Base-by-base conservation (phyloP, 2,113 vertebrate genomes). In the Gobiocypris rarus region DNA sequence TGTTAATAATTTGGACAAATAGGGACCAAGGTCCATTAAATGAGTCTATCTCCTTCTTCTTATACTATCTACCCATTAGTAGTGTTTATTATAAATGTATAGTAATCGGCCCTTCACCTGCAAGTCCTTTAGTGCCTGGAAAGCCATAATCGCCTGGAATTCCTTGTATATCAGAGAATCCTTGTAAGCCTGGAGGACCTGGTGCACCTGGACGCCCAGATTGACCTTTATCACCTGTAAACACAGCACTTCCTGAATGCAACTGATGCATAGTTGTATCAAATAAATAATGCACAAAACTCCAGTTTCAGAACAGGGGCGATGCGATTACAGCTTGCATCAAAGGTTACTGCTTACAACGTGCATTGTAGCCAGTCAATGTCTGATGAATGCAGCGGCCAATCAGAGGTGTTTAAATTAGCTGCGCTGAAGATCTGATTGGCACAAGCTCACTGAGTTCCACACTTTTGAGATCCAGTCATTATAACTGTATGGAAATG, bases 171-270 rank as follows among this genome's bases (percentile, higher is more conserved):
- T 94, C 96, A 85, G 95, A 91, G 59, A 88, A 87, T 1, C 94
- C 96, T 2, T 92, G 89, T 86, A 87, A 61, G 2, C 98, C 98
- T 15, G 86, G 88, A 13, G 92, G 88, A 0, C 98, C 98, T 2
- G 89, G 91, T 10, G 92, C 61, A 26, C 98, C 97, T 38, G 93
- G 91, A 58, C 9, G 82, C 78, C 98, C 98, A n/a, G 87, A 71
- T 1, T 87, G 84, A 83, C 97, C 98, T 41, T 83, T 92, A 38
- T 93, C 82, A 87, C 97, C 97, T 99, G 77, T 85, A 85, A 26
- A 87, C 41, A 54, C 19, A 15, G 7, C n/a, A 56, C 4, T n/a
- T 17, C 22, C 19, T 11, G 67, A n/a, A n/a, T n/a, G 34, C 14
- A 59, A 59, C 13, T 41, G 2, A 26, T 77, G 19, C 54, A 82